Evolutionary conservation across 2,113 vertebrate species (phyloP), one percentile per base, ranked within the genome.

Genomic region (Galeopterus variegatus): DNA sequence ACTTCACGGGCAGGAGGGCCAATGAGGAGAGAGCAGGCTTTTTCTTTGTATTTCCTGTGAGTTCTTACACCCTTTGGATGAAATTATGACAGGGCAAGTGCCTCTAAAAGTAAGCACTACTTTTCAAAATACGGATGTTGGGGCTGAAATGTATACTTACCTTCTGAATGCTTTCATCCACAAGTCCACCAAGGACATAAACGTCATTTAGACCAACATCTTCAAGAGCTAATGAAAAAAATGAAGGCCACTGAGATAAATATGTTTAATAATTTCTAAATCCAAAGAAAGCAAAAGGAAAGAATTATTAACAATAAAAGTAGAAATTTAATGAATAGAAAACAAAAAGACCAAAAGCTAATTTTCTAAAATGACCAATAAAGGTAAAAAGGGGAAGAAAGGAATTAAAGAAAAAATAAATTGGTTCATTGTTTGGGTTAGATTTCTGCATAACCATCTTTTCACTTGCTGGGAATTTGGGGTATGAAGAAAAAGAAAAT

Each of bases 131-230:
- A 77, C 3, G 73, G 28, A 26, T 54, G 50, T 18, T 50, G 21
- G 23, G 24, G 41, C 87, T 82, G 62, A 95, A 72, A 80, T 56
- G 77, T 23, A 41, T 13, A 95, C 98, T 79, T 80, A 99, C 99
- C 99, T 99, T 99, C 97, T 99, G 99, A 97, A 99, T 98, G 95
- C 99, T 99, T 98, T 99, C 99, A 83, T 99, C 99, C 95, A 99
- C 99, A 70, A 99, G 98, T 23, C 99, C 99, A 45, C 99, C 99
- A 0, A 99, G 99, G 94, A 99, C 75, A 0, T 99, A 99, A 45
- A 99, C 99, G 84, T 98, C 99, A 70, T 98, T 98, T 0, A 98
- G 95, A 60, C 99, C 98, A 62, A 99, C 90, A 7, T 99, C 98
- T 97, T 99, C 98, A 96, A 99, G 99, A 60, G 98, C 99, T 99